Evolutionary conservation across 2,888 invertebrate genomes (phyloP), one percentile per base, ranked within the genome.

Genomic region (Autographa pulchrina): DNA sequence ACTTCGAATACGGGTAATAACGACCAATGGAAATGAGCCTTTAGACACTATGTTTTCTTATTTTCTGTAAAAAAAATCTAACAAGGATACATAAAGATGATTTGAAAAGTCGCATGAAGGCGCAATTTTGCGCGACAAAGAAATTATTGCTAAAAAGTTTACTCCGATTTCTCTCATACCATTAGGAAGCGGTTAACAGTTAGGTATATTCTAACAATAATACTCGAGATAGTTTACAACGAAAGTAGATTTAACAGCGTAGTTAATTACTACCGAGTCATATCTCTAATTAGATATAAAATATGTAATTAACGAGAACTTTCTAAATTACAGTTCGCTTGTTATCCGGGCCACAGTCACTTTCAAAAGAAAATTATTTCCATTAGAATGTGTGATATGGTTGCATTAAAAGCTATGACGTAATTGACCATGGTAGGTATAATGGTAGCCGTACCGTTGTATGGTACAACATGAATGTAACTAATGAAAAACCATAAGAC

Each of bases 281-380:
- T 31, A 59, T 14, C n/a, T 43, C 62, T 73, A 82, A 81, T 81
- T 81, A 68, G 52, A 59, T 3, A 41, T 60, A 13, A 14, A 58
- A 75, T 75, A 79, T 32, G 60, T 73, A 69, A 78, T 63, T 63
- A 48, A n/a, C 43, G 62, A 4, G 41, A n/a, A 74, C 81, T 82
- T 81, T 81, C 81, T 80, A 68, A 13, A 43, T 13, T 61, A 72
- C 70, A 69, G 66, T 2, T 20, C 11, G 43, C 16, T 74, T 67
- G 62, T 58, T 64, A 82, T 65, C 14, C 31, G 56, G 82, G 63
- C 31, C 74, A 59, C 11, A 54, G 1, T 68, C 20, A 20, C 72
- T 74, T 73, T 78, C 11, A 35, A 48, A 73, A 54, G n/a, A 68
- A 68, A 65, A 70, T 32, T 25, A 67, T 74, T 77, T 60, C n/a